Evolutionary conservation across 2,888 invertebrate species (phyloP), one percentile per base, ranked within the genome.

Genomic region (Lamproptera curius): DNA sequence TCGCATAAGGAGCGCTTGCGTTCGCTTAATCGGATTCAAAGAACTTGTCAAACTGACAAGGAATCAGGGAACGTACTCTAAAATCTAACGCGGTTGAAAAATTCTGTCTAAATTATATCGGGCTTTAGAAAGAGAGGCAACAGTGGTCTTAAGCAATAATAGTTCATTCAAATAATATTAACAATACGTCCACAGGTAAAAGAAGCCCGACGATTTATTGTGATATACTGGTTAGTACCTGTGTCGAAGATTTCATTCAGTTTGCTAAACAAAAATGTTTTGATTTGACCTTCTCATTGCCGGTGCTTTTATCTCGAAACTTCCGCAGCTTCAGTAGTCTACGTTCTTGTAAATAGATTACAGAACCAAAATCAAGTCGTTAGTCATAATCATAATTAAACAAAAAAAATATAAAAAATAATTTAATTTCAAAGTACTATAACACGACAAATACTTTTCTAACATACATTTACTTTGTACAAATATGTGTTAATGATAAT

Each of bases 141-240:
- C 11, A 10, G 11, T n/a, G n/a, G 5, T 40, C 16, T 16, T n/a
- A n/a, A 28, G 16, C 10, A 40, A 5, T 16, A 31, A 31, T 13
- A 14, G 31, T 2, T 38, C 26, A 38, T 26, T 38, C 38, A 38
- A 38, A 23, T 15, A 14, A 9, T 14, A 13, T 14, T 23, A 9
- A 20, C 10, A 20, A 38, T 13, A 11, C 28, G 40, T 16, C 28
- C 28, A 4, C 40, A 40, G 31, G 31, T 40, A 40, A 16, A 40
- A 20, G n/a, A 14, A 10, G 31, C 31, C 11, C 31, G n/a, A 31
- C n/a, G n/a, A n/a, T n/a, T 26, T 13, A 11, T 15, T 39, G 39
- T 28, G n/a, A 31, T 11, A n/a, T 31, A 10, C 4, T 31, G n/a
- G 31, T n/a, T 11, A 31, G n/a, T 28, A 40, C 40, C 40, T 31